A percentile compares a stretch with the other conserved stretches of the same genome.
These are phyloP conservation scores for Caranx ignobilis DNA, from an alignment of 2,113 vertebrate genomes.

Conservation along the genomic window DNA sequence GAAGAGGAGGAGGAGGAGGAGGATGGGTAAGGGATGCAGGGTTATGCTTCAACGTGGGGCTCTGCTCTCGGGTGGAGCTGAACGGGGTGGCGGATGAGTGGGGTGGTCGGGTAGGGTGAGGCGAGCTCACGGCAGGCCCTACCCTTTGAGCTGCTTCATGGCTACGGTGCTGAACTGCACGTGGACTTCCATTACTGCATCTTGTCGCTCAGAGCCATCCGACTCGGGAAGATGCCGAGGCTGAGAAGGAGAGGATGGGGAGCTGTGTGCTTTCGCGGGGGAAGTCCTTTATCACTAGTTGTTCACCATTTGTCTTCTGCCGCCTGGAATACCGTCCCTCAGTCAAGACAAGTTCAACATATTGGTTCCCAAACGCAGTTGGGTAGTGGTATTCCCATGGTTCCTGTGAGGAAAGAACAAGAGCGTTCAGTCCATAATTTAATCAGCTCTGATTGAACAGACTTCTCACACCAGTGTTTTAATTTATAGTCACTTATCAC, in stretches of 20 bases:
- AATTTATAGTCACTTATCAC: neutral
- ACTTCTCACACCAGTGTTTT: neutral
- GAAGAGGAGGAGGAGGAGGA: constrained; percentile 25
- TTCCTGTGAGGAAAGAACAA: constrained; percentile 57
- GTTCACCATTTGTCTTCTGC: constrained; percentile 46
- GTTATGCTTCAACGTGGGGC: constrained; percentile 16
- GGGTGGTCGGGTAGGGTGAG: constrained; percentile 77
- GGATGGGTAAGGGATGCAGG: constrained; percentile 5
- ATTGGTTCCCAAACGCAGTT: constrained; percentile 71
- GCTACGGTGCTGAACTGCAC: constrained; percentile 74
- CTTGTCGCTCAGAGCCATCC: constrained; percentile 83
- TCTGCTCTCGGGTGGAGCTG: constrained; percentile 43
- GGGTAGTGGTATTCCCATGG: constrained; percentile 80
- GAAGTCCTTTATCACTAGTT: constrained; percentile 17
- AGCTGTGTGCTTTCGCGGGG: constrained; percentile 8
- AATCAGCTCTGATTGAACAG: neutral
- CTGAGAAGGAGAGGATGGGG: constrained; percentile 66
- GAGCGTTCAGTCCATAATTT: neutral
- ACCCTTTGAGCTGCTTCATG: constrained; percentile 90
- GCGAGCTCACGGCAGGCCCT: constrained; percentile 89
- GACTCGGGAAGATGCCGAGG: constrained; percentile 40
- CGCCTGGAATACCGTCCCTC: constrained; percentile 36
- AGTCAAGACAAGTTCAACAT: constrained; percentile 61
- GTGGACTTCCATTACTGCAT: constrained; percentile 89
- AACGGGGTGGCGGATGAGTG: constrained; percentile 35